These are phyloP conservation scores for Tenthredo livida DNA, from an alignment of 2,888 invertebrate genomes.

Conservation along the genomic window DNA sequence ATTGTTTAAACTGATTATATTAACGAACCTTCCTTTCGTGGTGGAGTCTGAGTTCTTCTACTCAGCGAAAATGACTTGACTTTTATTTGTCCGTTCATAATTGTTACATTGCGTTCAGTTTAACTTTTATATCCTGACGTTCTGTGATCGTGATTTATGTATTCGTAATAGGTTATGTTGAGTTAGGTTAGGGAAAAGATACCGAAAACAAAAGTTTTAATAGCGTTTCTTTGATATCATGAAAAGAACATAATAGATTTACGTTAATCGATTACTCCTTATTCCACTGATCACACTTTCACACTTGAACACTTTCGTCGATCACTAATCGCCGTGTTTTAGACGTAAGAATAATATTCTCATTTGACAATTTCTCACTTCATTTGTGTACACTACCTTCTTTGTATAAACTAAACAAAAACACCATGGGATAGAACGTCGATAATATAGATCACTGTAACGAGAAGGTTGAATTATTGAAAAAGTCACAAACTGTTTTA, in stretches of 20 bases:
- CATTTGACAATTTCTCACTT: not conserved
- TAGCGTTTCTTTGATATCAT: not conserved
- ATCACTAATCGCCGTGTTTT: not conserved
- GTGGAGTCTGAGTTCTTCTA: slow-evolving; percentile 19
- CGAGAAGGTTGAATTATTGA: too few species aligned
- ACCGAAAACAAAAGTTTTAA: not conserved
- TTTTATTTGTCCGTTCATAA: slow-evolving; percentile 8
- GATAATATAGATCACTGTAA: not conserved
- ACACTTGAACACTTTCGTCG: not conserved
- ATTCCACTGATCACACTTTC: not conserved
- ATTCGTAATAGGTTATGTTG: not conserved
- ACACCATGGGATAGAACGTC: not conserved
- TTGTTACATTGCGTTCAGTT: slow-evolving; percentile 24
- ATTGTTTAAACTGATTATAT: not conserved
- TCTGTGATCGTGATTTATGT: not conserved
- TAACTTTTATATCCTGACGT: not conserved
- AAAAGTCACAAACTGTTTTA: not conserved
- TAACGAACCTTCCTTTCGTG: slow-evolving; percentile 19
- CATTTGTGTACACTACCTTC: not conserved
- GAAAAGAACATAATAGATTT: not conserved
- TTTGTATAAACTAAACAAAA: slow-evolving; percentile 10
- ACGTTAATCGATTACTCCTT: not conserved
- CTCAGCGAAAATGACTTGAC: slow-evolving; percentile 22
- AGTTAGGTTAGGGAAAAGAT: not conserved
- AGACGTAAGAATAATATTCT: not conserved